phyloP scores from a whole-genome alignment of 2,888 invertebrate species.

The Serripes groenlandicus region DNA sequence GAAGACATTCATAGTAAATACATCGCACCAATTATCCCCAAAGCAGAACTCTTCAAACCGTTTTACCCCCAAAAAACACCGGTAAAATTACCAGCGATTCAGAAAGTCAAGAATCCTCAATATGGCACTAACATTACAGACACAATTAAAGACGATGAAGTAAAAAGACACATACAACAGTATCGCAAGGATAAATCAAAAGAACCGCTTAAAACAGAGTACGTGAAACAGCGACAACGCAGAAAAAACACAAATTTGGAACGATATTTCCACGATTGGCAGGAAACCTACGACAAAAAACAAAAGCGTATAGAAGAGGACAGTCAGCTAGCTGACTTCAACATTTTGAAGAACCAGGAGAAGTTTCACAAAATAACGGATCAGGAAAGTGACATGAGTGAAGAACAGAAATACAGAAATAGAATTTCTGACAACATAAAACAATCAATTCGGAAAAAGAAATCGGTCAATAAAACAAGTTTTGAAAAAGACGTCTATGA shows the following conservation, averaged over 20 bases:
- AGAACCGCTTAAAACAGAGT: background rate
- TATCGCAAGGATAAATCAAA: background rate
- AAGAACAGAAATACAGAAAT: constrained; percentile 33
- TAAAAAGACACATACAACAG: constrained; percentile 8
- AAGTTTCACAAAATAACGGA: constrained; percentile 17
- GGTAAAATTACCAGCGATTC: constrained; percentile 41
- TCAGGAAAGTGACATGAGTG: background rate
- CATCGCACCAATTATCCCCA: background rate
- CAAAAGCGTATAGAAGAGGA: background rate
- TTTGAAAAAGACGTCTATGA: background rate
- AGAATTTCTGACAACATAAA: constrained; percentile 32
- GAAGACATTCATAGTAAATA: background rate
- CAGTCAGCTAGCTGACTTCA: background rate
- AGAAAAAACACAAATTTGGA: constrained; percentile 27
- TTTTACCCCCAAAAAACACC: constrained; percentile 50
- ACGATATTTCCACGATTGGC: constrained; percentile 27
- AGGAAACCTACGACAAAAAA: constrained; percentile 1
- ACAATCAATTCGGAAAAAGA: constrained; percentile 25
- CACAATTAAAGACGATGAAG: constrained; percentile 7
- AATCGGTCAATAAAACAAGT: constrained; percentile 2
- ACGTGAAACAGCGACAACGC: background rate
- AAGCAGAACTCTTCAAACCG: constrained; percentile 41
- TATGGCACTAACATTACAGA: background rate
- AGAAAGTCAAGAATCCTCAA: constrained; percentile 17
- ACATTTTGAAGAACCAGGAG: constrained; percentile 13